Conservation (phyloP, 2,113 vertebrate genomes). For the Gobio gobio region DNA sequence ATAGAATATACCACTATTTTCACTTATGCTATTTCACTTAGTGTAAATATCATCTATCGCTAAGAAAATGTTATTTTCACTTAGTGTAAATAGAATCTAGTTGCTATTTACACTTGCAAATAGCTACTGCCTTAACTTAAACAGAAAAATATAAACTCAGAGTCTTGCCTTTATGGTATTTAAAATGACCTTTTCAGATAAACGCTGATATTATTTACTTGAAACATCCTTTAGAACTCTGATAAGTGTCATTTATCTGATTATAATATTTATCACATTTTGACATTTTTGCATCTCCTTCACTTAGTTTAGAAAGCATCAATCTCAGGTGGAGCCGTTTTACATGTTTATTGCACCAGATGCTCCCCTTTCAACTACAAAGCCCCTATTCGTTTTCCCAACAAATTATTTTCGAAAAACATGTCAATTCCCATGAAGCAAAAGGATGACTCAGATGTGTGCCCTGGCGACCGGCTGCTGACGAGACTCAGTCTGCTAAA, state of each 20-base stretch:
- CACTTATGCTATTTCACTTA: too few relatives aligned
- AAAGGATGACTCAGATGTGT: conserved; percentile 11
- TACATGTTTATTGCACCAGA: conserved; percentile 30
- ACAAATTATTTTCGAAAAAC: conserved; percentile 32
- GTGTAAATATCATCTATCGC: too few relatives aligned
- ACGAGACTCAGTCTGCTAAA: neutral
- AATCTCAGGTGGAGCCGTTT: neutral
- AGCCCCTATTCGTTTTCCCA: neutral
- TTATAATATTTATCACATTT: neutral
- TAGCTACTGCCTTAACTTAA: too few relatives aligned
- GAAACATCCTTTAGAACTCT: neutral
- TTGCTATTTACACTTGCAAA: too few relatives aligned
- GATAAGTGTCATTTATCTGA: conserved; percentile 5
- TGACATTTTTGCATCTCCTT: neutral
- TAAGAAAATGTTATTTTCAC: too few relatives aligned
- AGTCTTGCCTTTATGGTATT: conserved; percentile 4
- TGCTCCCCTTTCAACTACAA: conserved; percentile 9
- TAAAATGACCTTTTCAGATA: conserved; percentile 13
- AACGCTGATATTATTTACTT: neutral
- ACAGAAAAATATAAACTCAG: neutral
- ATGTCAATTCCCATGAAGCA: conserved; percentile 25
- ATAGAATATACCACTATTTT: too few relatives aligned
- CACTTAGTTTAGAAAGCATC: neutral
- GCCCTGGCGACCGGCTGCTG: neutral
- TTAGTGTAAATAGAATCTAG: too few relatives aligned